These are phyloP conservation scores for Amblyopsis hoosieri DNA, from an alignment of 2,797 vertebrate species.

Conservation along the genomic window DNA sequence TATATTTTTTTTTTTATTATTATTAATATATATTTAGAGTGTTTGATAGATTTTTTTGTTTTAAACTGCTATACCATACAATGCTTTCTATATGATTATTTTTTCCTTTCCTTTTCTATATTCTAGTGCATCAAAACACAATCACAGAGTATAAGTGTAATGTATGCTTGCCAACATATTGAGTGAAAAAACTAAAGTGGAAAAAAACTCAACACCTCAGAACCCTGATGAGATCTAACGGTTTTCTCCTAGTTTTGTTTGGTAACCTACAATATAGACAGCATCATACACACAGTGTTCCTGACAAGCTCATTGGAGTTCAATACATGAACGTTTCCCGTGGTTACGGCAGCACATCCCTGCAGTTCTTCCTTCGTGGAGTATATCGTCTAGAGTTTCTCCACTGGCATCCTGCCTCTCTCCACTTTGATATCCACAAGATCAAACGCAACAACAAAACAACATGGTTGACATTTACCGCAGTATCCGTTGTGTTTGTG, in stretches of 20 bases:
- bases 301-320: slow-evolving; percentile 67
- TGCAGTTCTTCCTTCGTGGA: slow-evolving; percentile 72
- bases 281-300: slow-evolving; percentile 57
- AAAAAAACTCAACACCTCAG: slow-evolving; percentile 51
- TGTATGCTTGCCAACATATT: slow-evolving; percentile 26
- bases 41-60: too few species aligned
- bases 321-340: slow-evolving; percentile 63
- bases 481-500: slow-evolving; percentile 63
- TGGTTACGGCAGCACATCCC: slow-evolving; percentile 67
- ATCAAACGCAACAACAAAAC: slow-evolving; percentile 68
- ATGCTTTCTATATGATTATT: too few species aligned
- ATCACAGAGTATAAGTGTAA: background rate
- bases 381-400: slow-evolving; percentile 68
- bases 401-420: slow-evolving; percentile 53
- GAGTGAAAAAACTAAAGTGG: slow-evolving; percentile 38
- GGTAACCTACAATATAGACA: slow-evolving; percentile 58
- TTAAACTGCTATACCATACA: too few species aligned
- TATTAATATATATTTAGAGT: too few species aligned
- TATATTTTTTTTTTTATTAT: too few species aligned
- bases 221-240: slow-evolving; percentile 51
- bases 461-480: slow-evolving; percentile 30
- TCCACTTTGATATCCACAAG: slow-evolving; percentile 69
- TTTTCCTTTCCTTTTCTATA: too few species aligned
- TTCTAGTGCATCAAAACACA: too few species aligned
- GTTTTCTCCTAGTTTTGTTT: slow-evolving; percentile 51